Evolutionary conservation across 2,888 invertebrate species (phyloP).

Genomic region (Lasiommata megera): DNA sequence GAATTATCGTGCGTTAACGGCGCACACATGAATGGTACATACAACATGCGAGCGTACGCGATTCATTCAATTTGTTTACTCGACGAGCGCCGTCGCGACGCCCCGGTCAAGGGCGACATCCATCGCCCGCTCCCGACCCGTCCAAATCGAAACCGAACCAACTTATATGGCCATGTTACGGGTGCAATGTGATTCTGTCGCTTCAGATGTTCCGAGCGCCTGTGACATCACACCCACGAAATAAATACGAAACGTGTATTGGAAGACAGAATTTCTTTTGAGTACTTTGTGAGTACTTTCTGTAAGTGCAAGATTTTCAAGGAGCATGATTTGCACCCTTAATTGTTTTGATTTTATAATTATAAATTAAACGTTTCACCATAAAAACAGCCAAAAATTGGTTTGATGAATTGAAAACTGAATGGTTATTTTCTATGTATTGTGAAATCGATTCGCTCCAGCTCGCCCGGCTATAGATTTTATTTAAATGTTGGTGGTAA

Average conservation of each 20-base stretch:
- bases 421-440: conserved; percentile 12
- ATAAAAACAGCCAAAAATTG: not conserved
- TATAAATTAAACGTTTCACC: too few relatives aligned
- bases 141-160: conserved; percentile 31
- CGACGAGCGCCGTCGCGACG: conserved; percentile 58
- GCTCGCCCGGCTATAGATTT: conserved; percentile 6
- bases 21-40: conserved; percentile 75
- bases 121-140: conserved; percentile 60
- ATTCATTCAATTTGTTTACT: conserved; percentile 79
- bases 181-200: conserved; percentile 11
- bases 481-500: conserved; percentile 27
- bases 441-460: conserved; percentile 4
- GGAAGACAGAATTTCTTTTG: not conserved
- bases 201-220: not conserved
- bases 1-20: conserved; percentile 72
- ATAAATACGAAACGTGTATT: not conserved
- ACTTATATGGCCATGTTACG: conserved; percentile 27
- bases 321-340: too few relatives aligned
- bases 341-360: too few relatives aligned
- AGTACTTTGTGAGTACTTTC: too few relatives aligned
- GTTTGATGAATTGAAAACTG: not conserved
- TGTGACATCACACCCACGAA: not conserved
- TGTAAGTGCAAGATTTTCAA: too few relatives aligned
- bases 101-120: conserved; percentile 69
- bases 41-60: conserved; percentile 74